phyloP scores from a whole-genome alignment of 2,797 vertebrate species.

The Rhinatrema bivittatum region DNA sequence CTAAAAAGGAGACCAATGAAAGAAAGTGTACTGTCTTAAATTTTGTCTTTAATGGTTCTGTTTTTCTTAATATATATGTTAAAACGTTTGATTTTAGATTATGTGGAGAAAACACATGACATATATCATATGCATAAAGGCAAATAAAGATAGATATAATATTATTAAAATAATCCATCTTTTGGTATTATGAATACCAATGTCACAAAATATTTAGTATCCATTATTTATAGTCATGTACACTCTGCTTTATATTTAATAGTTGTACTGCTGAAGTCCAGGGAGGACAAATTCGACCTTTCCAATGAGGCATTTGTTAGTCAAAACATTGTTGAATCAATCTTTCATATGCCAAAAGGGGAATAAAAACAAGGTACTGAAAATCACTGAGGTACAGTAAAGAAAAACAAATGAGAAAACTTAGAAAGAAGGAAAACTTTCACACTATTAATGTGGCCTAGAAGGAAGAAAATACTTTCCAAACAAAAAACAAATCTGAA shows the following conservation, averaged over 20 bases:
- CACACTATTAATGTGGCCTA: too few species aligned
- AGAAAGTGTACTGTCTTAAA: too few species aligned
- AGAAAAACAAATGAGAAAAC: too few species aligned
- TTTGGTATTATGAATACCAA: constrained; percentile 5
- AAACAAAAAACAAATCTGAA: too few species aligned
- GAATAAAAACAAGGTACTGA: constrained; percentile 1
- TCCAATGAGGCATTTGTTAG: background rate
- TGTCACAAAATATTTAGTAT: constrained; percentile 8
- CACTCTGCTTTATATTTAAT: constrained; percentile 9
- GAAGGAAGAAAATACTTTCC: too few species aligned
- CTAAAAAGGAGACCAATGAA: too few species aligned
- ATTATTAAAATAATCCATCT: constrained; percentile 1
- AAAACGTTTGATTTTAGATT: too few species aligned
- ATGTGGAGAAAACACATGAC: background rate
- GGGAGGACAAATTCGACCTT: constrained; percentile 2
- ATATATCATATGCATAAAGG: constrained; percentile 5
- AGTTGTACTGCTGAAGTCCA: constrained; percentile 3
- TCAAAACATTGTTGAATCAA: constrained; percentile 6
- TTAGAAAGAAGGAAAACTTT: too few species aligned
- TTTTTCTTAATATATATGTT: too few species aligned
- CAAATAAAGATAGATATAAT: constrained; percentile 13
- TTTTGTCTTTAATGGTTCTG: too few species aligned
- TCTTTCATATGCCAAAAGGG: background rate
- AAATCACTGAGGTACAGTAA: background rate
- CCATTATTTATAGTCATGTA: background rate